Conservation (phyloP, 2,888 invertebrate species). For the Apodemia mormo region DNA sequence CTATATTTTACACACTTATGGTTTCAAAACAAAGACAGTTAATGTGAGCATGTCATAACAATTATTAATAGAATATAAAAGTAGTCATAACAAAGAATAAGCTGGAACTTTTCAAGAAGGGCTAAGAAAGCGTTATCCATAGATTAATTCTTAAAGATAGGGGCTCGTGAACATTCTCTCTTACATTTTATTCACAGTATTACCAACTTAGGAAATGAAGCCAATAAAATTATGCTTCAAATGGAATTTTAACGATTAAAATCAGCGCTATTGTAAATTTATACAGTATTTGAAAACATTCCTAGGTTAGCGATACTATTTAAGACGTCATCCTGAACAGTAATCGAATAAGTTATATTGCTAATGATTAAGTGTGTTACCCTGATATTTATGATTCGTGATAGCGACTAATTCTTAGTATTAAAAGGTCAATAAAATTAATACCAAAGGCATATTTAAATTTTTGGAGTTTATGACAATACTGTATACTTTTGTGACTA, state of each 20-base stretch:
- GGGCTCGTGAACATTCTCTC: background rate
- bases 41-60: background rate
- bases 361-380: constrained; percentile 11
- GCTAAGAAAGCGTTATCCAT: constrained; percentile 3
- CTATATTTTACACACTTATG: no score
- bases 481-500: background rate
- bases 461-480: background rate
- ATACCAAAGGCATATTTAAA: background rate
- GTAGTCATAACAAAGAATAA: background rate
- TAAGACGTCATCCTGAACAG: constrained; percentile 7
- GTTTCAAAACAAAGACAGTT: no score
- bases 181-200: background rate
- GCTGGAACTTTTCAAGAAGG: background rate
- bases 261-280: background rate
- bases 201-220: constrained; percentile 3
- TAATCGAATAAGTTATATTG: constrained; percentile 19
- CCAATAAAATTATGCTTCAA: background rate
- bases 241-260: background rate
- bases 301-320: constrained; percentile 3
- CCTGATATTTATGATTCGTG: constrained; percentile 10
- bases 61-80: background rate
- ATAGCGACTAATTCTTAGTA: constrained; percentile 1
- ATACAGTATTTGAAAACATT: constrained; percentile 5
- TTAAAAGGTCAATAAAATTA: constrained; percentile 3
- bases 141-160: background rate